A percentile compares a stretch with the other conserved stretches of the same genome.
These are phyloP conservation scores for Bursaphelenchus mucronatus DNA, from an alignment of 1,140 invertebrate genomes.

Conservation along the genomic window DNA sequence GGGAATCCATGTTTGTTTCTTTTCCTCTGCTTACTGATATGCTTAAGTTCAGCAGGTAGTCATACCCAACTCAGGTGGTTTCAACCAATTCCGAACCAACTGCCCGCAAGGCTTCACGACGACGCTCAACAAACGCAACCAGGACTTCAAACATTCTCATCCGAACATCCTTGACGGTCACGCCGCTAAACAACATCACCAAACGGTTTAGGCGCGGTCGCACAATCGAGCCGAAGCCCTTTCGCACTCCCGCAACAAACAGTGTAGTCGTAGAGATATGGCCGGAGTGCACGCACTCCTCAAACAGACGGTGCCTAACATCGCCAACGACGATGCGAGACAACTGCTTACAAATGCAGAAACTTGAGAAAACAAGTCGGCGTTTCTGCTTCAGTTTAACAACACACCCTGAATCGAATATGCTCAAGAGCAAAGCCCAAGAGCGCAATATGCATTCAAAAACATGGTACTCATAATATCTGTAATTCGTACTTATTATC, in stretches of 20 bases:
- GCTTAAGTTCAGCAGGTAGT: conserved; percentile 78
- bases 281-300: too few species aligned
- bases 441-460: conserved; percentile 74
- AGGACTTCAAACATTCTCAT: too few species aligned
- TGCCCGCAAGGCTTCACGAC: too few species aligned
- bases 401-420: conserved; percentile 66
- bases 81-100: not conserved
- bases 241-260: too few species aligned
- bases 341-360: too few species aligned
- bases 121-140: too few species aligned
- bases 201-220: not conserved
- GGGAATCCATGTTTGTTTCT: conserved; percentile 83
- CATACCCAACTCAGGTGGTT: conserved; percentile 68
- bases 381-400: not conserved
- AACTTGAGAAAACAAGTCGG: too few species aligned
- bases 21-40: conserved; percentile 86
- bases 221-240: not conserved
- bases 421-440: conserved; percentile 64
- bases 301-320: too few species aligned
- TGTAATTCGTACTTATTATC: conserved; percentile 75
- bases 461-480: conserved; percentile 74
- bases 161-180: too few species aligned
- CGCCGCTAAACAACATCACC: not conserved
- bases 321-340: too few species aligned
- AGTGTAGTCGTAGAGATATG: too few species aligned